These are phyloP conservation scores for Phalacrocorax brasilianus DNA, from an alignment of 2,113 vertebrate species.

Conservation along the genomic window DNA sequence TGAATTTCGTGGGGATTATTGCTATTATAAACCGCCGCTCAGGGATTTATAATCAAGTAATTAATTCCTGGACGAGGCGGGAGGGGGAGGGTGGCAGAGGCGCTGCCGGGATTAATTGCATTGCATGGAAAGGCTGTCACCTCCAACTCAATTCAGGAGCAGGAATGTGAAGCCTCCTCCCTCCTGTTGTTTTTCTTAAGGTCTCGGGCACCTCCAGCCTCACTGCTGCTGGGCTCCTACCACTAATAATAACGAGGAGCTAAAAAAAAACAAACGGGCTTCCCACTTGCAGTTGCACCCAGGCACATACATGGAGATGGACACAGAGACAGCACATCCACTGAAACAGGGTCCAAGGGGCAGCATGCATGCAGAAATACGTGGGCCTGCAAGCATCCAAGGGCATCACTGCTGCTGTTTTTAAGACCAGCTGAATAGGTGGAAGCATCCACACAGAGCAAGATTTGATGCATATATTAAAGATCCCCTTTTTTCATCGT, in stretches of 20 bases:
- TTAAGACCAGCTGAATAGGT: neutral
- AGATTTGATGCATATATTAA: neutral
- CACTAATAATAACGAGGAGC: neutral
- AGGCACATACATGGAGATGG: neutral
- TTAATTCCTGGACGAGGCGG: constrained; percentile 65
- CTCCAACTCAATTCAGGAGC: constrained; percentile 31
- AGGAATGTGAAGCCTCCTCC: constrained; percentile 25
- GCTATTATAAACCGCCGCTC: constrained; percentile 45
- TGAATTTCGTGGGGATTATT: constrained; percentile 63
- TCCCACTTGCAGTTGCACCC: neutral
- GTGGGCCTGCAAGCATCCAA: neutral
- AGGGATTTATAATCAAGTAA: constrained; percentile 70
- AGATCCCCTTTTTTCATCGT: neutral
- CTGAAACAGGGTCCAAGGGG: neutral
- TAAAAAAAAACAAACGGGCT: neutral
- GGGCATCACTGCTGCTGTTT: neutral
- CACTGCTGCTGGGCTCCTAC: neutral
- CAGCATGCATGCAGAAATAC: fast-evolving
- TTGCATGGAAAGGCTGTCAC: constrained; percentile 51
- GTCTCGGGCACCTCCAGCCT: neutral
- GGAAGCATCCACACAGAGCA: neutral
- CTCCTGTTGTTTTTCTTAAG: constrained; percentile 27
- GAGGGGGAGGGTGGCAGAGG: constrained; percentile 47
- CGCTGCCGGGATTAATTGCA: constrained; percentile 50
- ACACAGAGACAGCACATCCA: neutral